phyloP scores from a whole-genome alignment of 2,888 invertebrate species.

The Acleris sparsana region DNA sequence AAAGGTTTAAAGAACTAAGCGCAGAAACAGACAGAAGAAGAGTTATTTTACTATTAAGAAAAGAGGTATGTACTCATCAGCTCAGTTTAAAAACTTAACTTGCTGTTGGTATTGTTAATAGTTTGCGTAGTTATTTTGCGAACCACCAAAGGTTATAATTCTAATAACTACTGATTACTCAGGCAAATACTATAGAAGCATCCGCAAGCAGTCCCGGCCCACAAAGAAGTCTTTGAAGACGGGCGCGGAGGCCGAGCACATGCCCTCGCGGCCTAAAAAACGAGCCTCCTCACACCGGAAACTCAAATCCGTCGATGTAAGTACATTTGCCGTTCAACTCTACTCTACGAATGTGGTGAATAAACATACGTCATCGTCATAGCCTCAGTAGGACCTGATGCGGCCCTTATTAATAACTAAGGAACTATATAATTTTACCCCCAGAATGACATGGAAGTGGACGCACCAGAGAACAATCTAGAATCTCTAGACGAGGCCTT shows the following conservation, averaged over 20 bases:
- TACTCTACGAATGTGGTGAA: too few relatives aligned
- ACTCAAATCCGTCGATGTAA: slow-evolving; percentile 64
- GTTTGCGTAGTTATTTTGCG: too few relatives aligned
- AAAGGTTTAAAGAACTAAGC: too few relatives aligned
- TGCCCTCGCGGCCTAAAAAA: slow-evolving; percentile 77
- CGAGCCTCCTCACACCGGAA: slow-evolving; percentile 73
- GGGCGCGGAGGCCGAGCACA: slow-evolving; percentile 65
- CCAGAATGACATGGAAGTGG: slow-evolving; percentile 64
- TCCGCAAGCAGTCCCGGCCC: slow-evolving; percentile 70
- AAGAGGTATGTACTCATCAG: too few relatives aligned
- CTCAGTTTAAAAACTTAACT: too few relatives aligned
- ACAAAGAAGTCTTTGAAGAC: slow-evolving; percentile 68
- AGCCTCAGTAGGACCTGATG: too few relatives aligned
- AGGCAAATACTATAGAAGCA: slow-evolving; percentile 76
- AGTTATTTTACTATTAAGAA: too few relatives aligned
- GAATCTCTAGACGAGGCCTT: slow-evolving; percentile 64
- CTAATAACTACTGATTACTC: slow-evolving; percentile 2
- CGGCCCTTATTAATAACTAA: too few relatives aligned
- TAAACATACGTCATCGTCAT: too few relatives aligned
- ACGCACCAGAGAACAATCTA: slow-evolving; percentile 59
- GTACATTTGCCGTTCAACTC: slow-evolving; percentile 37
- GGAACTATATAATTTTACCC: not conserved
- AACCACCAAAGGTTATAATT: too few relatives aligned
- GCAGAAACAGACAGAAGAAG: too few relatives aligned
- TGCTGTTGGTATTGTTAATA: too few relatives aligned